Evolutionary conservation across 1,140 invertebrate species (phyloP), one percentile per base, ranked within the genome.

Genomic region (Drosophila trapezifrons): DNA sequence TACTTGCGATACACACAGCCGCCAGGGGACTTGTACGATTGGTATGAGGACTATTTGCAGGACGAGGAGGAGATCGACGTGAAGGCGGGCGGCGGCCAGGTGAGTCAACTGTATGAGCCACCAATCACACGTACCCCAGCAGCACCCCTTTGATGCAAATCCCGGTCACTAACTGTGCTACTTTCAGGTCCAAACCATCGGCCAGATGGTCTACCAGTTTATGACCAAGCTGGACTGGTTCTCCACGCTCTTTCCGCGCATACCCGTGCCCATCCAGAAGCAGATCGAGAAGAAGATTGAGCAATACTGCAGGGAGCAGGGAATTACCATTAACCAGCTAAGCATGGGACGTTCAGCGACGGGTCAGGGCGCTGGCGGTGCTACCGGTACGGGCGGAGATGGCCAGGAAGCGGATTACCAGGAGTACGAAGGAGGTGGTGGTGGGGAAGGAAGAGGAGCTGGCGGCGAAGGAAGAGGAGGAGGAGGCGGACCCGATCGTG

Each of bases 261-360:
- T 99, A 92, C 99, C 99, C n/a, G 98, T 99, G 37, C 98, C 98
- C 15, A 99, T 99, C 80, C 98, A 99, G 93, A 98, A 97, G 91
- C 95, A 96, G 91, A 94, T 97, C 67, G 96, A 98, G 90, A 95
- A 95, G 84, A 95, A 94, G 82, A 91, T 96, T 64, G 93, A 93
- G 56, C 94, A 95, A 22, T 92, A 92, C 73, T 91, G 86, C 40
- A 78, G 90, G 6, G 77, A 87, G 20, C 78, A 92, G 70, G 72
- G 72, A 46, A 58, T 92, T 3, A 91, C 78, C 15, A 22, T 85
- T 2, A 82, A 80, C 45, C 91, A 92, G 38, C n/a, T 91, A 15
- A 72, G 87, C 42, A 20, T 76, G 17, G 89, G 87, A 10, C 80
- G 83, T 0, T 37, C 65, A 20, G 43, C 57, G 12, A 37, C 79